Base-by-base conservation (phyloP, 2,113 vertebrate genomes). In the Corythornis cristatus region DNA sequence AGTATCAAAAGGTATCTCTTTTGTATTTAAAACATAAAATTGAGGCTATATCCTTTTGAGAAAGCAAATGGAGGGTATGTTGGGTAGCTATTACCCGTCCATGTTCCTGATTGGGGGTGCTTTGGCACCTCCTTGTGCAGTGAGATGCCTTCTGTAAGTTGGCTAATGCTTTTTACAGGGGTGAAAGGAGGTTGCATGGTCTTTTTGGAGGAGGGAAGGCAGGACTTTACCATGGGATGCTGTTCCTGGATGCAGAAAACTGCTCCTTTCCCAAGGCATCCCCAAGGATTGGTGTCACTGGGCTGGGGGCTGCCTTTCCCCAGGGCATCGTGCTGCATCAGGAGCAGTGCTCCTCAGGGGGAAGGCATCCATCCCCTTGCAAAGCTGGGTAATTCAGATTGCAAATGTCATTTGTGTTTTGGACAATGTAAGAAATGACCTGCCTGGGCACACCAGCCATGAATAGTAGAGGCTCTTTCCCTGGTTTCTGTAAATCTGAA, bases 401-500 rank as follows among this genome's bases (percentile, higher is more conserved):
- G 54, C 58, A 82, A 29, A 62, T 60, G 37, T 29, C 35, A 68
- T n/a, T 43, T 26, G 7, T 13, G 1, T 92, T 89, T 90, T 33
- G 29, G 29, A 40, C 66, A 76, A 37, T 12, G 13, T 67, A 53
- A 92, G 74, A 72, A 42, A 40, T 70, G 28, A 90, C 67, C n/a
- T 75, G 42, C 37, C 57, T 20, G 15, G 62, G 43, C 37, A 68
- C 1, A 0, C 82, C 73, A 58, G 31, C 68, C 6, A 2, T 6
- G 7, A 48, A 45, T 67, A 61, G n/a, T 40, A 54, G 60, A 62
- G 56, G 29, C 75, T 82, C 79, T 58, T n/a, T 7, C 25, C 33
- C 33, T 16, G 42, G 64, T 82, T 93, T 80, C 65, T 93, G 53
- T 65, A 82, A 74, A 83, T 92, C 71, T 89, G 72, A 91, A 57